Evolutionary conservation across 2,888 invertebrate species (phyloP).

Genomic region (Andrena chrysosceles): DNA sequence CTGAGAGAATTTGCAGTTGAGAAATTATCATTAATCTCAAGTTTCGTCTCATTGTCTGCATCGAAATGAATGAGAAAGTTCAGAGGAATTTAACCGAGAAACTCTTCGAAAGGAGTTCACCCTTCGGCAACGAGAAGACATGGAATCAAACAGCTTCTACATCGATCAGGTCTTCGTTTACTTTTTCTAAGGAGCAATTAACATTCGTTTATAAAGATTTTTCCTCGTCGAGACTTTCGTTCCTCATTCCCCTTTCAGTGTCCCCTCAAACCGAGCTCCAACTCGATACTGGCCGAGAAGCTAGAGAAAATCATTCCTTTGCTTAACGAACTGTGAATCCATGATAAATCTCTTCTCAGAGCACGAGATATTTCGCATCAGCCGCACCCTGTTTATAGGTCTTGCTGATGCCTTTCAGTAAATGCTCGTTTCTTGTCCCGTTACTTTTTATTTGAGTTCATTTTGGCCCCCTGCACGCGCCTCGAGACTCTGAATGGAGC

Average conservation of each 20-base stretch:
- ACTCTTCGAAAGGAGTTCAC: not conserved
- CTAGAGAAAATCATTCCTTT: not conserved
- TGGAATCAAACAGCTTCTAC: conserved; percentile 20
- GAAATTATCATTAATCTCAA: not conserved
- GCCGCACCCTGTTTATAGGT: not conserved
- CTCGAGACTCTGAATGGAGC: conserved; percentile 5
- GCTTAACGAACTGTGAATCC: not conserved
- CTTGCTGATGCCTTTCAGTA: not conserved
- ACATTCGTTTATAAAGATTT: not conserved
- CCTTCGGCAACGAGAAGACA: not conserved
- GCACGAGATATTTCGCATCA: not conserved
- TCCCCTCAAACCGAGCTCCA: not conserved
- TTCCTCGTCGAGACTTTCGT: not conserved
- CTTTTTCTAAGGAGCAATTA: conserved; percentile 10
- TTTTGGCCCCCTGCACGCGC: not conserved
- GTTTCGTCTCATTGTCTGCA: not conserved
- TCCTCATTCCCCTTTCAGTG: not conserved
- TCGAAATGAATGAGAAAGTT: conserved; percentile 1
- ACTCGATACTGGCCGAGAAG: not conserved
- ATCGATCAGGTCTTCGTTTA: conserved; percentile 5
- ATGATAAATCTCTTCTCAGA: not conserved
- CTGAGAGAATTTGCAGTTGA: not conserved
- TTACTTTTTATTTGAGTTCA: conserved; percentile 20
- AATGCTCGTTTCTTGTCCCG: conserved; percentile 10
- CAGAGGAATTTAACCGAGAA: conserved; percentile 19